Base-by-base conservation (phyloP, 2,888 invertebrate species). In the Hydraecia micacea region DNA sequence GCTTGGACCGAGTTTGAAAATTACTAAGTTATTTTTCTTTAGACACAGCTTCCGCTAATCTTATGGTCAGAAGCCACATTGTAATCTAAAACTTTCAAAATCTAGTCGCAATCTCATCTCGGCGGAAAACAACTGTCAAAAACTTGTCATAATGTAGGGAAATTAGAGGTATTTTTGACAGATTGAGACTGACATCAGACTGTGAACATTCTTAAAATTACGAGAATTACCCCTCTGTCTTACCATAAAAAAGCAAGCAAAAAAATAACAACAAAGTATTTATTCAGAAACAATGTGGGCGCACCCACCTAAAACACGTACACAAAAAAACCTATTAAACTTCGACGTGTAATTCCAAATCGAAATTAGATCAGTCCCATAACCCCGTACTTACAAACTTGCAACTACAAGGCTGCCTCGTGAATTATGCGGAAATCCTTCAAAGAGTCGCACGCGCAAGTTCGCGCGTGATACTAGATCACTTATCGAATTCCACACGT, bases 401-500 rank as follows among this genome's bases (percentile, higher is more conserved):
- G 68, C 25, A 55, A 52, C 77, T 36, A 72, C 87, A 83, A 85
- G 87, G 87, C 32, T 76, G 72, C 32, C 76, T n/a, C 62, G 79
- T 52, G 55, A 80, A 86, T 86, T 72, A 91, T 88, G 90, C 91
- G 91, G 91, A 91, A 90, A 91, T 91, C 86, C 87, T 89, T 80
- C 76, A 75, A 15, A 77, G 42, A 77, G 71, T 15, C 76, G 84
- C 80, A 42, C 42, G 77, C 77, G 80, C 87, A 79, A 74, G 67
- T 79, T 80, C 73, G 79, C 75, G 77, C 88, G 88, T 90, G 86
- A 85, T 88, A 85, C 81, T 80, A 91, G 91, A 91, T 91, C 87
- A 89, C 86, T 85, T 89, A 90, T 91, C 90, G 87, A 90, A 92
- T 91, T 88, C 90, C 86, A 49, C 73, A 81, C 80, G 82, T 83